phyloP scores from a whole-genome alignment of 2,113 vertebrate genomes.

The Paraplagusia blochii region DNA sequence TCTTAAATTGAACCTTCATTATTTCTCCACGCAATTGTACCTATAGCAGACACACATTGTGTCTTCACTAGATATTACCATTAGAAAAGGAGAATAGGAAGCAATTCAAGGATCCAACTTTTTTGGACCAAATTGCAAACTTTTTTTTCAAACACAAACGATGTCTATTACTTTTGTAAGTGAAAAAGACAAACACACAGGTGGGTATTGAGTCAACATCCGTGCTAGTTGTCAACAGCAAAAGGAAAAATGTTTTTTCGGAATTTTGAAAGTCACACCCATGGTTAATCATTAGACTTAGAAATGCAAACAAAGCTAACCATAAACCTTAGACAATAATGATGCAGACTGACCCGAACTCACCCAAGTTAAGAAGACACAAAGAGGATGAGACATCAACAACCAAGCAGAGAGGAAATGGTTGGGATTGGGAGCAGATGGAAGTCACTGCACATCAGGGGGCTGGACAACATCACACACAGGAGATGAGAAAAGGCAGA shows the following conservation, averaged over 20 bases:
- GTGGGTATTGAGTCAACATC: conserved; percentile 37
- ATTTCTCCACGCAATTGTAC: too few relatives aligned
- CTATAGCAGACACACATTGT: too few relatives aligned
- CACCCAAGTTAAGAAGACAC: conserved; percentile 49
- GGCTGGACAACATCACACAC: conserved; percentile 46
- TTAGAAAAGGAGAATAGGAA: too few relatives aligned
- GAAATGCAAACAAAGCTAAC: neutral
- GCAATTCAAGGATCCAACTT: too few relatives aligned
- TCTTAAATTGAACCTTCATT: too few relatives aligned
- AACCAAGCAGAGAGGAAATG: conserved; percentile 29
- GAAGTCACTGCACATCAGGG: conserved; percentile 49
- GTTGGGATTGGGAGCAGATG: neutral
- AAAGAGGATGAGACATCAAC: conserved; percentile 40
- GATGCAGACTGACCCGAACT: conserved; percentile 50
- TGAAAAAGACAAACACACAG: neutral
- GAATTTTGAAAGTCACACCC: neutral
- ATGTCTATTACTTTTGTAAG: too few relatives aligned
- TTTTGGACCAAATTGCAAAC: too few relatives aligned
- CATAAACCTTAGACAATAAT: conserved; percentile 11
- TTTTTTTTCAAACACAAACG: too few relatives aligned
- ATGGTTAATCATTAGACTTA: neutral
- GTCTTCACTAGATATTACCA: too few relatives aligned
- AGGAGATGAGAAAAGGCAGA: conserved; percentile 28
- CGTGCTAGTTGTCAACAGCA: conserved; percentile 45
- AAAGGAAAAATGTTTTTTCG: neutral